Evolutionary conservation across 2,113 vertebrate genomes (phyloP).

Genomic region (cat (Felis catus)): DNA sequence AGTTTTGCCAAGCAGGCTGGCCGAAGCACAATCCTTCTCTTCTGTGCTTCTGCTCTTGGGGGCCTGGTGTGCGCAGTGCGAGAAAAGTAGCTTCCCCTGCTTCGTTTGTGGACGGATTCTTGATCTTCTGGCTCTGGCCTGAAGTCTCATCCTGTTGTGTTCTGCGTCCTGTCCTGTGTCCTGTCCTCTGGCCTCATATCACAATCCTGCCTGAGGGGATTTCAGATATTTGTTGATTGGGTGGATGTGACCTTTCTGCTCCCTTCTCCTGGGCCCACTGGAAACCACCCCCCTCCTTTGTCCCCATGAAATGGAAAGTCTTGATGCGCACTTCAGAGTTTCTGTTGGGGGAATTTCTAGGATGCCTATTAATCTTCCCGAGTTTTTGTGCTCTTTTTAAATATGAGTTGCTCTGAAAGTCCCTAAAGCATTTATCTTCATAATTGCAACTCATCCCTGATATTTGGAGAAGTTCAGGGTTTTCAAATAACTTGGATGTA

Average conservation of each 20-base stretch:
- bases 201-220: neutral
- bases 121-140: neutral
- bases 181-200: neutral
- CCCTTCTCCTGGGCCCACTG: neutral
- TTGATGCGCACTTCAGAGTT: slow-evolving; percentile 15
- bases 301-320: neutral
- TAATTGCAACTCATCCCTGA: neutral
- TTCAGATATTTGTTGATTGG: neutral
- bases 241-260: slow-evolving; percentile 32
- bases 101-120: neutral
- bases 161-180: neutral
- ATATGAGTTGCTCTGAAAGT: slow-evolving; percentile 28
- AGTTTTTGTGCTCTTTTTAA: slow-evolving; percentile 22
- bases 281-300: slow-evolving; percentile 26
- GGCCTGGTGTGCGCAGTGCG: neutral
- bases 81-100: neutral
- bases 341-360: slow-evolving; percentile 47
- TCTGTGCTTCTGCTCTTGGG: neutral
- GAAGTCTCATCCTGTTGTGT: neutral
- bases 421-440: neutral
- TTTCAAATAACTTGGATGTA: neutral
- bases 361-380: neutral
- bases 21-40: neutral
- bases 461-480: neutral
- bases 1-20: neutral